Base-by-base conservation (phyloP, 2,888 invertebrate species). In the Trachelus iudaicus region DNA sequence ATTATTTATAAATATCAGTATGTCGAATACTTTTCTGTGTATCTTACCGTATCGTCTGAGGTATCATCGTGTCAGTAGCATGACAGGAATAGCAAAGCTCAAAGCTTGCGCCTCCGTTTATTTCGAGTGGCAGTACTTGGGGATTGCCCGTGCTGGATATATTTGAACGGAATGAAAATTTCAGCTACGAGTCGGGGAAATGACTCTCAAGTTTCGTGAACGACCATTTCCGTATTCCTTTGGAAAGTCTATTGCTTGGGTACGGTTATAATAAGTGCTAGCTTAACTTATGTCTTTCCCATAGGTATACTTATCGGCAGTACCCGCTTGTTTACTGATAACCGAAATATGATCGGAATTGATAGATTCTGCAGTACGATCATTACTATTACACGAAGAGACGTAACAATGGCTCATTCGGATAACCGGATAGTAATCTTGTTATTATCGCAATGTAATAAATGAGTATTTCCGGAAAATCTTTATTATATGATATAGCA, bases 1-100 rank as follows among this genome's bases (percentile, higher is more conserved):
- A 56, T 56, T 9, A 9, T 23, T 56, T 56, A 23, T 23, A 1
- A 56, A 9, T 9, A 23, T 23, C 23, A 23, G 0, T 9, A 56
- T 56, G 23, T 56, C 0, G 15, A 23, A 40, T 40, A 40, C 23
- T 56, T 23, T 23, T 56, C 23, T 11, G 23, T 23, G 9, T 9
- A 9, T 23, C 15, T 56, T 23, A 71, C 4, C 30, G 12, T 34
- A 71, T 12, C 71, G 11, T 71, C 71, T 1, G 71, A 13, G 31
- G n/a, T 71, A 34, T 12, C 71, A 0, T 71, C 31, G 71, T 13
- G 6, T 71, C 71, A 2, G 4, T 71, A 30, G 71, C 71, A 31
- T 23, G 71, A 71, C 71, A 71, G 23, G 33, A 71, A 71, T 71
- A 71, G 71, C 71, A 23, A 71, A 71, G 71, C 71, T 71, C 71